Evolutionary conservation across 2,888 invertebrate genomes (phyloP).

Genomic region (Pemphredon lugubris): DNA sequence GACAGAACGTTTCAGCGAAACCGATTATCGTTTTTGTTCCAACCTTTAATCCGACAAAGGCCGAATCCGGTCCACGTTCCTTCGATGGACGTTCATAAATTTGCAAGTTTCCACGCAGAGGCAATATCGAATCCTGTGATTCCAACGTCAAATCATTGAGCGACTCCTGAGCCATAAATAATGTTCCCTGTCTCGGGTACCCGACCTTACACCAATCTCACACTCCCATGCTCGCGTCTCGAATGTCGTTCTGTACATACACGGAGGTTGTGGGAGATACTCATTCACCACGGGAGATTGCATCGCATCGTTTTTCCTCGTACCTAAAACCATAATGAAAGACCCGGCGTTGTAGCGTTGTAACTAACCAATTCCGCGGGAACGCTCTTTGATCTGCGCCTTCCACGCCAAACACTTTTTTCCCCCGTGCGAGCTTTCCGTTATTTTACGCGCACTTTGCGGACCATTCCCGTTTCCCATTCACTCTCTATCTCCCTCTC

Average conservation of each 20-base stretch:
- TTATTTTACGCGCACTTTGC: not conserved
- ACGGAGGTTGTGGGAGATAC: not conserved
- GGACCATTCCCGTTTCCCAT: not conserved
- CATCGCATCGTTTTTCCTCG: not conserved
- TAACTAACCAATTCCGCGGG: no score
- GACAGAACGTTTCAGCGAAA: no score
- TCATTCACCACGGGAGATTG: not conserved
- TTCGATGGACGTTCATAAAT: no score
- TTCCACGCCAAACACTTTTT: no score
- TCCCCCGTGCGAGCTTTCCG: not conserved
- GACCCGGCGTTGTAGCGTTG: not conserved
- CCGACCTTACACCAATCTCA: not conserved
- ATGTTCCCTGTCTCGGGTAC: not conserved
- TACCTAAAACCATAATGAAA: not conserved
- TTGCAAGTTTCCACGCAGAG: not conserved
- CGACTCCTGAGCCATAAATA: not conserved
- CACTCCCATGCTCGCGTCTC: not conserved
- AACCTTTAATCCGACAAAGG: no score
- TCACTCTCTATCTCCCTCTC: not conserved
- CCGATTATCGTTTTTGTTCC: no score
- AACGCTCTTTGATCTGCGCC: conserved; percentile 3
- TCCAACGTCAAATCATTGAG: not conserved
- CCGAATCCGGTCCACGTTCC: no score
- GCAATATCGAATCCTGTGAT: not conserved
- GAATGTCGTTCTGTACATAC: not conserved